These are phyloP conservation scores for Hydractinia echinata DNA, from an alignment of 30 jellyfish, hydroid and myxozoan species.

Conservation along the genomic window DNA sequence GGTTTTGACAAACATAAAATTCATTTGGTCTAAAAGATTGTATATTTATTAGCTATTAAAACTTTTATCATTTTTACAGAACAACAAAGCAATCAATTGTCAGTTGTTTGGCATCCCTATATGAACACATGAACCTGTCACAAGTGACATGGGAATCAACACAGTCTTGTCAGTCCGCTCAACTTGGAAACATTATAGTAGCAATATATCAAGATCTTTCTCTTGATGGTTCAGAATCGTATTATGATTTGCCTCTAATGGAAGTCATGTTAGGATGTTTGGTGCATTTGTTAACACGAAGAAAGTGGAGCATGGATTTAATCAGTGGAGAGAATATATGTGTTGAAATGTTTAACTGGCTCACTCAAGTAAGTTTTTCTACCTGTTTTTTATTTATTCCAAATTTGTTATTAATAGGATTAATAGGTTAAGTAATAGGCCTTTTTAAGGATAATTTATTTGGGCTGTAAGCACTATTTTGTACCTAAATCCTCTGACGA, in stretches of 20 bases:
- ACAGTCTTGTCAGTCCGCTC: neutral
- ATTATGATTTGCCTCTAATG: conserved; percentile 86
- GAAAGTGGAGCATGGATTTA: conserved; percentile 72
- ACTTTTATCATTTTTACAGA: neutral
- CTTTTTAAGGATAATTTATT: too few species aligned
- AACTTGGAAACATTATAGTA: conserved; percentile 11
- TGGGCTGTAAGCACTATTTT: too few species aligned
- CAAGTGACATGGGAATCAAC: neutral
- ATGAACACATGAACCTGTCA: neutral
- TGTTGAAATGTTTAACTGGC: conserved; percentile 32
- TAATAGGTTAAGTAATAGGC: too few species aligned
- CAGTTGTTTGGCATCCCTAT: neutral
- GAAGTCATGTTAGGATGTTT: conserved; percentile 72
- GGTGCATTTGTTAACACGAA: conserved; percentile 42
- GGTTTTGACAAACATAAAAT: too few species aligned
- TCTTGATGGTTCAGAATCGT: conserved; percentile 54
- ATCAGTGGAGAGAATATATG: conserved; percentile 68
- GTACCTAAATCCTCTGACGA: too few species aligned
- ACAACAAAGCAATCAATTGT: neutral
- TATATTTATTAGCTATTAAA: too few species aligned
- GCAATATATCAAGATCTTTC: conserved; percentile 25
- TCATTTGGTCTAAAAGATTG: too few species aligned
- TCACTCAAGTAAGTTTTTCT: conserved; percentile 3
- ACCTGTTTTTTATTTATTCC: too few species aligned
- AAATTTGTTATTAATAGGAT: too few species aligned